Evolutionary conservation across 2,888 invertebrate species (phyloP), one percentile per base, ranked within the genome.

Genomic region (Drosophila mayaguana): DNA sequence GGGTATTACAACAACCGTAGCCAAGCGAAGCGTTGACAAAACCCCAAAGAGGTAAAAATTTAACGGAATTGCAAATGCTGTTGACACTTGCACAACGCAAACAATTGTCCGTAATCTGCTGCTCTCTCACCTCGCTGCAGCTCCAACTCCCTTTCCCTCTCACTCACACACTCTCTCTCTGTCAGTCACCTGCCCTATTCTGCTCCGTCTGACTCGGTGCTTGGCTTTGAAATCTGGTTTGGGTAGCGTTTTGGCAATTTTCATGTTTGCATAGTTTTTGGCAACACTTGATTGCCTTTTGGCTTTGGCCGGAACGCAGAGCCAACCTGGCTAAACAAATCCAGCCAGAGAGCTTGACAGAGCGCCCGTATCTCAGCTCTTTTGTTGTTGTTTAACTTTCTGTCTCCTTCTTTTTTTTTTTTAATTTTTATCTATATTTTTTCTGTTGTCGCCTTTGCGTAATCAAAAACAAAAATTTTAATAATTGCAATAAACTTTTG

Each of bases 21-120:
- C 20, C 46, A 34, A 59, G 54, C 46, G 66, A 66, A 63, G 66
- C 65, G 75, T 70, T 71, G 78, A 75, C 75, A 75, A 81, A 80
- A 68, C 71, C 63, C 82, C 60, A 84, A 87, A 82, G 82, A 78
- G 81, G 79, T 83, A 76, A 88, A 85, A 88, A 81, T 80, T 83
- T 69, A 83, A 86, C 84, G 78, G 88, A 88, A 82, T 86, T 78
- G 82, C 80, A 88, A 86, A 83, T 88, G 80, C 75, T 86, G 88
- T 88, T 86, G 88, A 86, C 86, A 88, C 82, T 88, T 83, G 83
- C 83, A 85, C 85, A 88, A 73, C 73, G 75, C 86, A 83, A 85
- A 85, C 86, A 85, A 85, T 88, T 88, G 83, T 68, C 77, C 68
- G 69, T 59, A 79, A 80, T 78, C 71, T 72, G 69, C 68, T 66